Conservation (phyloP, 2,888 invertebrate genomes). For the Caenorhabditis becei region DNA sequence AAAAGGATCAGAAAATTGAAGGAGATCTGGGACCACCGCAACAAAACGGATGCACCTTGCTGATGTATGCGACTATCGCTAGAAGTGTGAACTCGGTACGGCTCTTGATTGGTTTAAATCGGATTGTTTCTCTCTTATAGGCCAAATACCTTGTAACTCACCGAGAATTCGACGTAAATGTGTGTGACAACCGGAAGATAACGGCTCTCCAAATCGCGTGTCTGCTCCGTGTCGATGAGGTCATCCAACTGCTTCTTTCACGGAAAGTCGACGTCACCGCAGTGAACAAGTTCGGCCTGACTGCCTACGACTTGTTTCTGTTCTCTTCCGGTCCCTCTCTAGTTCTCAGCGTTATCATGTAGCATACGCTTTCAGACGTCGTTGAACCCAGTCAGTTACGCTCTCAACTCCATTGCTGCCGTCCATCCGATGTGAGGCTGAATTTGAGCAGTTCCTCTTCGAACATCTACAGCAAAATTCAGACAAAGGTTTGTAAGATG, state of each 20-base stretch:
- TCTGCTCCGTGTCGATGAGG: slow-evolving; percentile 53
- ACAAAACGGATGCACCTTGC: slow-evolving; percentile 59
- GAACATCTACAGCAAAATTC: slow-evolving; percentile 28
- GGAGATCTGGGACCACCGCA: slow-evolving; percentile 34
- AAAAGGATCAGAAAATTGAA: slow-evolving; percentile 18
- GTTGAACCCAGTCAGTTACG: slow-evolving; percentile 25
- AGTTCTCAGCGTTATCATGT: neutral
- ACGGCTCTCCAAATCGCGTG: slow-evolving; percentile 59
- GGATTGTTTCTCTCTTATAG: slow-evolving; percentile 5
- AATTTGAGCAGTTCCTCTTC: slow-evolving; percentile 53
- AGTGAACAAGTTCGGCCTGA: slow-evolving; percentile 48
- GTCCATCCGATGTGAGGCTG: slow-evolving; percentile 24
- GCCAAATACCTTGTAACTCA: slow-evolving; percentile 35
- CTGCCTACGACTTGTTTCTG: slow-evolving; percentile 60
- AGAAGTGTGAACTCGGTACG: slow-evolving; percentile 61
- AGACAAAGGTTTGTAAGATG: slow-evolving; percentile 16
- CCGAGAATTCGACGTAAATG: slow-evolving; percentile 53
- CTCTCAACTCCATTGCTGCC: slow-evolving; percentile 35
- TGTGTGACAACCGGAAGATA: slow-evolving; percentile 51
- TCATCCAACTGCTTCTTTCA: slow-evolving; percentile 34
- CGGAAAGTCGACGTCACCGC: slow-evolving; percentile 24
- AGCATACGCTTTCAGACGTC: neutral
- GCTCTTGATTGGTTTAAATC: neutral
- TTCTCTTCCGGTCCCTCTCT: slow-evolving; percentile 36
- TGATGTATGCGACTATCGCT: slow-evolving; percentile 65